phyloP scores from a whole-genome alignment of 2,888 invertebrate species.

The Agonopterix alstromeriana region DNA sequence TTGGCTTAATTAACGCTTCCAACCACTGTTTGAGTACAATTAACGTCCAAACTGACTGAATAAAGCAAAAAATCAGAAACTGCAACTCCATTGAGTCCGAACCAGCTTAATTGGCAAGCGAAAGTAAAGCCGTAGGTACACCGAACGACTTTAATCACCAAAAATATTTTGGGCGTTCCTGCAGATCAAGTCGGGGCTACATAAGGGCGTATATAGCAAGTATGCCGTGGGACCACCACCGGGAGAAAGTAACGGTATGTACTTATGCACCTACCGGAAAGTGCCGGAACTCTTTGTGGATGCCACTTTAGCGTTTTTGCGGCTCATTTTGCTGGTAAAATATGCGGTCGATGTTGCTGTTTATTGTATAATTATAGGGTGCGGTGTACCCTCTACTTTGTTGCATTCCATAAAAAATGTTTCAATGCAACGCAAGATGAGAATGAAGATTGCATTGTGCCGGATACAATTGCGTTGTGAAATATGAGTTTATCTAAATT shows the following conservation, averaged over 20 bases:
- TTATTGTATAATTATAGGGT: slow-evolving; percentile 49
- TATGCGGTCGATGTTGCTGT: slow-evolving; percentile 35
- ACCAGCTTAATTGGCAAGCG: slow-evolving; percentile 50
- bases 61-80: background rate
- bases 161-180: slow-evolving; percentile 66
- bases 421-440: slow-evolving; percentile 1
- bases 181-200: slow-evolving; percentile 39
- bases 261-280: slow-evolving; percentile 21
- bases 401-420: slow-evolving; percentile 13
- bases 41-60: background rate
- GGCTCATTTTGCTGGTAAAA: slow-evolving; percentile 39
- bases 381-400: slow-evolving; percentile 29
- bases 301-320: slow-evolving; percentile 46
- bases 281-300: slow-evolving; percentile 52
- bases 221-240: slow-evolving; percentile 64
- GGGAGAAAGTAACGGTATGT: slow-evolving; percentile 53
- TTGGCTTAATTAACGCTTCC: background rate
- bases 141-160: slow-evolving; percentile 60
- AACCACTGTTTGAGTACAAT: background rate
- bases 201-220: slow-evolving; percentile 34
- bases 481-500: slow-evolving; percentile 2
- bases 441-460: background rate
- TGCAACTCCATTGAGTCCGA: background rate
- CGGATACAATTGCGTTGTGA: background rate
- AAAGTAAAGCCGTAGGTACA: slow-evolving; percentile 54